Evolutionary conservation across 2,113 vertebrate genomes (phyloP).

Genomic region (Lynx canadensis): DNA sequence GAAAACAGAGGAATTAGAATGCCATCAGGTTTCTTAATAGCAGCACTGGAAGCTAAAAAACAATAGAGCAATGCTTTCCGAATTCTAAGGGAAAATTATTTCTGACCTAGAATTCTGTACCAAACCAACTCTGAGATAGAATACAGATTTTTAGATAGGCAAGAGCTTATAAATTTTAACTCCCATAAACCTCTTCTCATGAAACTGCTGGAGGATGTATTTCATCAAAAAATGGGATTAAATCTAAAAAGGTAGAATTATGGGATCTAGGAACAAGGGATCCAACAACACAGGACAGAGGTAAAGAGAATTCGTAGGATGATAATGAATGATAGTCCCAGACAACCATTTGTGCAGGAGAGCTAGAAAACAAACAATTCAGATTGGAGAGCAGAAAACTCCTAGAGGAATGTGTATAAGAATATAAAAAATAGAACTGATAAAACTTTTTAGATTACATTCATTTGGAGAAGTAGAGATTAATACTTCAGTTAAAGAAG

Average conservation of each 20-base stretch:
- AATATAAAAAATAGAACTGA: not conserved
- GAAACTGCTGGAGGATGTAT: not conserved
- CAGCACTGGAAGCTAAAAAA: not conserved
- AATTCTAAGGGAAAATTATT: not conserved
- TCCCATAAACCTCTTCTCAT: not conserved
- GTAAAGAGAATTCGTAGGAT: not conserved
- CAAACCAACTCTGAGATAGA: not conserved
- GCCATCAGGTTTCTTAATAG: not conserved
- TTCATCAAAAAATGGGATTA: not conserved
- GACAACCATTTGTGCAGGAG: not conserved
- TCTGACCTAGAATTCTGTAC: not conserved
- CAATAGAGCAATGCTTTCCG: not conserved
- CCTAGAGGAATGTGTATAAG: not conserved
- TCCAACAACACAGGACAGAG: not conserved
- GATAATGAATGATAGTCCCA: not conserved
- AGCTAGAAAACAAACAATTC: not conserved
- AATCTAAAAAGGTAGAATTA: not conserved
- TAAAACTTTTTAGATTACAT: not conserved
- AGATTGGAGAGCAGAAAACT: not conserved
- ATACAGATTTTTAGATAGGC: not conserved
- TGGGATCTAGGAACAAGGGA: not conserved
- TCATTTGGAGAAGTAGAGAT: not conserved
- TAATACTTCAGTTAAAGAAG: not conserved
- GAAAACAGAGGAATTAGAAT: not conserved
- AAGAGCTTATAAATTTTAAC: not conserved